Conservation (phyloP, 2,888 invertebrate species). For the Schrankia costaestrigalis region DNA sequence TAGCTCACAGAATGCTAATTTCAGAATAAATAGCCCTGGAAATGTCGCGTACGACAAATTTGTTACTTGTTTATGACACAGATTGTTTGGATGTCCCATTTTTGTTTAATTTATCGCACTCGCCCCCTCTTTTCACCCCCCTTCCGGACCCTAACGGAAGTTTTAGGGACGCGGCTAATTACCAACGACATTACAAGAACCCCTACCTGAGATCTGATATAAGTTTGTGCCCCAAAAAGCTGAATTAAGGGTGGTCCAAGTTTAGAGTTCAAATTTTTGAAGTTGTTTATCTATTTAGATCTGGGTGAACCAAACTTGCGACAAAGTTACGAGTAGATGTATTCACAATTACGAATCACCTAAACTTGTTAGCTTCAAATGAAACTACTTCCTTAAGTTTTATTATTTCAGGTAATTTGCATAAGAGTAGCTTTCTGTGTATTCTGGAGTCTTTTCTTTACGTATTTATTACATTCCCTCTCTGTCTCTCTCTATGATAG, state of each 20-base stretch:
- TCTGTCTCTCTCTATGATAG: no score
- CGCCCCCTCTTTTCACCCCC: conserved; percentile 9
- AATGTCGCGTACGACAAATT: conserved; percentile 37
- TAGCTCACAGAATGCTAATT: conserved; percentile 22
- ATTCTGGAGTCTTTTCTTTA: no score
- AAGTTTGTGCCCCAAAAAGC: conserved; percentile 16
- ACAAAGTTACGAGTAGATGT: no score
- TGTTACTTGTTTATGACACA: conserved; percentile 42
- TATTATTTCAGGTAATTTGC: no score
- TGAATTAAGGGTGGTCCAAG: conserved; percentile 15
- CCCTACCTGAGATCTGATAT: conserved; percentile 29
- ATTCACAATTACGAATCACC: no score
- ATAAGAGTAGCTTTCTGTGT: no score
- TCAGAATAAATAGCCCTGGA: conserved; percentile 25
- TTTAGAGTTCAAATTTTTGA: conserved; percentile 12
- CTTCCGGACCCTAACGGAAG: conserved; percentile 14
- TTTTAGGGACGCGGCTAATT: conserved; percentile 23
- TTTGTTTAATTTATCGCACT: conserved; percentile 48
- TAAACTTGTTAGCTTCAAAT: no score
- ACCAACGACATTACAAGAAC: conserved; percentile 24
- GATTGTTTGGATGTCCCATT: conserved; percentile 49
- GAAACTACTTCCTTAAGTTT: no score
- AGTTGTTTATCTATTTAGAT: conserved; percentile 16
- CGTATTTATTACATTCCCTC: no score
- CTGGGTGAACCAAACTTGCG: conserved; percentile 6